Conservation (phyloP, 2,113 vertebrate genomes). For the Choloepus hoffmanni region DNA sequence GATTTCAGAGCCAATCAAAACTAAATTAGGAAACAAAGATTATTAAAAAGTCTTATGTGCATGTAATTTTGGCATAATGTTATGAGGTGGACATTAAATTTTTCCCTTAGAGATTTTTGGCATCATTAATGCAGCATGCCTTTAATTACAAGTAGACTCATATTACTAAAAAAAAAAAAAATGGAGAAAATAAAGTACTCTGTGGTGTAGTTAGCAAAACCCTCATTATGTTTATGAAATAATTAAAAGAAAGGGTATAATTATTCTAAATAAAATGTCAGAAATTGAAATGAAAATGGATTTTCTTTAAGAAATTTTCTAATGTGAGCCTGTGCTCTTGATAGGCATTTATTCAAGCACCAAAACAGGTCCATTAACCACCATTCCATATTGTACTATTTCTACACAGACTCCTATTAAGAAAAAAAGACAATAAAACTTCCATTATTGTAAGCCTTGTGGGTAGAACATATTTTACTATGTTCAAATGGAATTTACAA, state of each 20-base stretch:
- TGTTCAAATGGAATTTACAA: conserved; percentile 26
- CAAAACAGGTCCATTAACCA: conserved; percentile 54
- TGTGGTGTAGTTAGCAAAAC: conserved; percentile 75
- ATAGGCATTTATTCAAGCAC: conserved; percentile 61
- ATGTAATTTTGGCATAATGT: conserved; percentile 86
- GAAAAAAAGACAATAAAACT: background rate
- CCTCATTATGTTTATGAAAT: conserved; percentile 85
- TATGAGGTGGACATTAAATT: conserved; percentile 86
- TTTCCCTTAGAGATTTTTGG: conserved; percentile 84
- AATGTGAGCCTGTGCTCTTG: conserved; percentile 48
- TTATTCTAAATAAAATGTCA: conserved; percentile 80
- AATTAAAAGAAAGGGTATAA: conserved; percentile 83
- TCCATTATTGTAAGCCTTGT: conserved; percentile 51
- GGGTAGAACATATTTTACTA: conserved; percentile 56
- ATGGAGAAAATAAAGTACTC: conserved; percentile 79
- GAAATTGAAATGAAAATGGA: conserved; percentile 76
- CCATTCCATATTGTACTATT: conserved; percentile 58
- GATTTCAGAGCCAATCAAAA: conserved; percentile 92
- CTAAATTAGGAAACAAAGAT: conserved; percentile 92
- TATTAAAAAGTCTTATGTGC: conserved; percentile 89
- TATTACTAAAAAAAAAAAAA: conserved; percentile 80
- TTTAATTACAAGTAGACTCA: conserved; percentile 87
- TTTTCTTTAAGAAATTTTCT: conserved; percentile 81
- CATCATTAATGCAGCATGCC: conserved; percentile 84
- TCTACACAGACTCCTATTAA: conserved; percentile 60